Percentiles rank a stretch among this genome's conserved stretches.
These are phyloP conservation scores for Fulica atra DNA, from an alignment of 2,113 vertebrate species.

Conservation along the genomic window DNA sequence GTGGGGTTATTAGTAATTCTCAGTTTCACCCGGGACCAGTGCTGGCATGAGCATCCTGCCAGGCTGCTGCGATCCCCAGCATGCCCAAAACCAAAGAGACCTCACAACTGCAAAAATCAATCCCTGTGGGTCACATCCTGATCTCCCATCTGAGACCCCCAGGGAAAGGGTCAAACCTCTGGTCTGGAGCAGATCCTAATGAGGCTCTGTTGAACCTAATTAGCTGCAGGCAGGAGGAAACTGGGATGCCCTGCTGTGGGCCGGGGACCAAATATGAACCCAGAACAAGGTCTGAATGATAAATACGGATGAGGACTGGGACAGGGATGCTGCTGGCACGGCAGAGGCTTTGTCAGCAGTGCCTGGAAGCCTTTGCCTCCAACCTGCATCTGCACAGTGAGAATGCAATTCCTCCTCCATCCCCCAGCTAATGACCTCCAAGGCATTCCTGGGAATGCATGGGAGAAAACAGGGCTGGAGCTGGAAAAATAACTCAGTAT, in stretches of 20 bases:
- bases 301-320: not conserved
- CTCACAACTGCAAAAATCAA: fast-evolving
- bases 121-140: not conserved
- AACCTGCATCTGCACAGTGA: fast-evolving
- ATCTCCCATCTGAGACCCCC: not conserved
- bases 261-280: not conserved
- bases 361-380: not conserved
- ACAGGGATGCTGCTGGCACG: not conserved
- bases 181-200: not conserved
- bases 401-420: not conserved
- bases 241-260: not conserved
- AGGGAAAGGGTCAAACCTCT: not conserved
- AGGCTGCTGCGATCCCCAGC: not conserved
- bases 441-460: not conserved
- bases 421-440: not conserved
- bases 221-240: not conserved
- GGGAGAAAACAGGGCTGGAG: not conserved
- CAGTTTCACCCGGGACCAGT: not conserved
- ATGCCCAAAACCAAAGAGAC: not conserved
- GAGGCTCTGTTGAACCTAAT: constrained; percentile 1
- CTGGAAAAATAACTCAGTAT: not conserved
- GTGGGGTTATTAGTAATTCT: not conserved
- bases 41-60: not conserved
- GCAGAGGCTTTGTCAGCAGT: not conserved
- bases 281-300: not conserved